Percentiles rank a stretch among this genome's conserved stretches.
Conservation (phyloP, 2,113 vertebrate species). For the Rhinopomastus cyanomelas region DNA sequence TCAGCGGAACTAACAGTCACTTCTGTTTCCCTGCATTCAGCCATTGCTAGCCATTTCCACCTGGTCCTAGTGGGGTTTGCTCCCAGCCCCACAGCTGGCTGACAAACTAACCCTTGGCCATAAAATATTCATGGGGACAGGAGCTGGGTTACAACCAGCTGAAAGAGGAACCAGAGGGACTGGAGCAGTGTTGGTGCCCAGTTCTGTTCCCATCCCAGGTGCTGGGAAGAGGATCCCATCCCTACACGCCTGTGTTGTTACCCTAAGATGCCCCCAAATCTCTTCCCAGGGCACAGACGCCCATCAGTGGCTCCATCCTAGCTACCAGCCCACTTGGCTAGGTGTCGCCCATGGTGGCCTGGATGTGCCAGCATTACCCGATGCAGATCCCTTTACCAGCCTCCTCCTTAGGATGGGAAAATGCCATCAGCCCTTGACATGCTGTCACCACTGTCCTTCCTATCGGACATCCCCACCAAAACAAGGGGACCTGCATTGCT, state of each 20-base stretch:
- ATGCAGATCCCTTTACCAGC: not conserved
- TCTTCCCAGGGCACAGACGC: not conserved
- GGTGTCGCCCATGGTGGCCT: not conserved
- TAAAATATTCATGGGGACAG: slow-evolving; percentile 64
- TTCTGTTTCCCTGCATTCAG: not conserved
- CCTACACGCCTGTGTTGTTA: not conserved
- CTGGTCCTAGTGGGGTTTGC: not conserved
- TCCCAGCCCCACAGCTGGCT: not conserved
- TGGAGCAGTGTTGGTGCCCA: fast-evolving
- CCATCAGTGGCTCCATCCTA: not conserved
- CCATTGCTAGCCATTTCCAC: not conserved
- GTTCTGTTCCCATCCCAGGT: not conserved
- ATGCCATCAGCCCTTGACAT: not conserved
- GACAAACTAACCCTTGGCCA: not conserved
- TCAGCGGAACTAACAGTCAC: not conserved
- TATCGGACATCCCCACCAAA: not conserved
- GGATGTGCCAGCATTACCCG: fast-evolving
- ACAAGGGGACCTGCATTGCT: not conserved
- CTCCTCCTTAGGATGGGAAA: not conserved
- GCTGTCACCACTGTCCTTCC: not conserved
- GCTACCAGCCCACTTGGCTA: not conserved
- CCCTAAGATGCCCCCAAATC: not conserved
- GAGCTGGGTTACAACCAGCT: slow-evolving; percentile 30
- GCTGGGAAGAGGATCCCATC: not conserved
- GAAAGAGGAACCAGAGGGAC: slow-evolving; percentile 5